Base-by-base conservation (phyloP, 2,888 invertebrate species). In the Keiferia lycopersicella region DNA sequence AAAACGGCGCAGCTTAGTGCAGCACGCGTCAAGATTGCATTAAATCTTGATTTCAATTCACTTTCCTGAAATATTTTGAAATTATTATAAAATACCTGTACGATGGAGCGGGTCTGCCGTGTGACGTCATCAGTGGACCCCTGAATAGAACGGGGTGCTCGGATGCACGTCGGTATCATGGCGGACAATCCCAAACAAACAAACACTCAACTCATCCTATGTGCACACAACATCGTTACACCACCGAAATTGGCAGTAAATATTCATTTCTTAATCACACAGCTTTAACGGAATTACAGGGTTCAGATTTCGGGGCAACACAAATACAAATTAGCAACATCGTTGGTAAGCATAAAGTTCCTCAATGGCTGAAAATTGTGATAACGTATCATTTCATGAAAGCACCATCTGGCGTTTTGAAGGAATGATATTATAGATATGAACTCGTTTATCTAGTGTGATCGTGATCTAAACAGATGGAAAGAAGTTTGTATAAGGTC, bases 101-200 rank as follows among this genome's bases (percentile, higher is more conserved):
- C 93, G 82, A 94, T 95, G 79, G 94, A 95, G 79, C 93, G 94
- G 68, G 94, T 94, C 84, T 94, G 94, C 67, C 93, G 87, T 62
- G 93, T 94, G 85, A 96, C 94, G 86, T 96, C 96, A 87, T 96
- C 96, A 69, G 94, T 94, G 72, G 96, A 96, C 75, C 95, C 95
- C 86, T 95, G 95, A 77, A 94, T 93, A 70, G 93, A 92, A 70
- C 95, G 93, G 72, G 95, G 93, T 58, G 95, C 94, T 80, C 94
- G 90, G 74, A 95, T 95, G 80, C 95, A 95, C 75, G 94, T 94
- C 56, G 94, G 94, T 86, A 94, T 93, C 94, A 94, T 94, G 68
- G 68, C 82, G 76, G 80, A 80, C 75, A 68, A 64, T 69, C 69
- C 65, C 67, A 65, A 65, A 59, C 62, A 66, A 34, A 57, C 26